Evolutionary conservation across 1,140 invertebrate genomes (phyloP), one percentile per base, ranked within the genome.

Genomic region (Caenorhabditis briggsae): DNA sequence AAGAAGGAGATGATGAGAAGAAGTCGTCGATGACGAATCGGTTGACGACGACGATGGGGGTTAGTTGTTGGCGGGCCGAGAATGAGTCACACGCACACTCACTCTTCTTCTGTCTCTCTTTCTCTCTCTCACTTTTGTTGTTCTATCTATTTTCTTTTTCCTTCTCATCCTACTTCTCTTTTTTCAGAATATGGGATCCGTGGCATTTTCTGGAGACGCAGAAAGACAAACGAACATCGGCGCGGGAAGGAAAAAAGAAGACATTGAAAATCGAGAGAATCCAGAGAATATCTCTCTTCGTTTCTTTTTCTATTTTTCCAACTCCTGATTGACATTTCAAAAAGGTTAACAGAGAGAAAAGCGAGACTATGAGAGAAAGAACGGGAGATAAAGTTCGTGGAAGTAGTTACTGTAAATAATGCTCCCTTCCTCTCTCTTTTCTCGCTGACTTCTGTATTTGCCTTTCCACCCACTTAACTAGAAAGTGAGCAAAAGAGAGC

Each of bases 61-160:
- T 78, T 78, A 78, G 70, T 78, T 41, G 70, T 78, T 41, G 70
- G 70, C 70, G 70, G 70, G 70, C 70, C 70, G 70, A 78, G 70
- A 78, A 78, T 78, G 70, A 78, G 70, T 78, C 70, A 78, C 70
- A 78, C 70, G 70, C 46, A 78, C 70, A 78, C 70, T 78, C 70
- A 78, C 70, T 78, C 70, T 50, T 78, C n/a, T 53, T 25, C n/a
- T 33, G 23, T 61, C 20, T 78, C 70, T 78, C 46, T 78, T 25
- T 50, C 70, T 50, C 70, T 78, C 64, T 20, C 64, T 70, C 64
- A 41, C 23, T 16, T 25, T 46, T 70, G 64, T 46, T 70, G 64
- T 70, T 70, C 64, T 70, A 61, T 48, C n/a, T 33, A 33, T 33
- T 48, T 46, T 70, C 64, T 12, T 11, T 53, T 9, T 70, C 61